Evolutionary conservation across 1,140 invertebrate species (phyloP).

Genomic region (Orchesella cincta): DNA sequence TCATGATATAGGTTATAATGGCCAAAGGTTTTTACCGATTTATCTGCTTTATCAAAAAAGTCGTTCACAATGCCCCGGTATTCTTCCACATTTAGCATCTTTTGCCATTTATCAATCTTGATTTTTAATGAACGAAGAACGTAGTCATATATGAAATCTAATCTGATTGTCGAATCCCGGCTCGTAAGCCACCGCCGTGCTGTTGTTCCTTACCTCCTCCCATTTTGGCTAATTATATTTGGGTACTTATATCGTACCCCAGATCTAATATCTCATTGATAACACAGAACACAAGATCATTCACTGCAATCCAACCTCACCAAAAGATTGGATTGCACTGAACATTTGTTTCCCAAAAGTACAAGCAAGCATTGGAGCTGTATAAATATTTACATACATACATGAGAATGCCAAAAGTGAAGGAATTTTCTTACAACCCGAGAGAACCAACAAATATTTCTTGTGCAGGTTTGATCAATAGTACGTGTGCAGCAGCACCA

Average conservation of each 20-base stretch:
- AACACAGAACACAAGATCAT: background rate
- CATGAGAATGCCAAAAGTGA: too few relatives aligned
- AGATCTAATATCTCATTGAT: background rate
- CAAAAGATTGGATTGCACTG: too few relatives aligned
- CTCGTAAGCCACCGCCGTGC: constrained; percentile 38
- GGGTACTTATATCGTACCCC: too few relatives aligned
- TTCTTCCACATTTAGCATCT: constrained; percentile 81
- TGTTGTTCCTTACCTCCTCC: constrained; percentile 14
- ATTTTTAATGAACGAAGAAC: constrained; percentile 84
- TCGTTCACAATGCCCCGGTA: constrained; percentile 76
- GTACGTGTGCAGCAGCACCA: too few relatives aligned
- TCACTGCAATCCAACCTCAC: background rate
- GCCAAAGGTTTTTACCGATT: constrained; percentile 56
- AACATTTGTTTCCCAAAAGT: too few relatives aligned
- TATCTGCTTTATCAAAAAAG: constrained; percentile 76
- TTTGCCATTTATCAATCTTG: constrained; percentile 88
- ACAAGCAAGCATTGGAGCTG: too few relatives aligned
- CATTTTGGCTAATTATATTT: too few relatives aligned
- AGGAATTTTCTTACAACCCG: too few relatives aligned
- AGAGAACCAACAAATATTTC: too few relatives aligned
- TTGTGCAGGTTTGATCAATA: too few relatives aligned
- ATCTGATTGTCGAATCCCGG: constrained; percentile 66
- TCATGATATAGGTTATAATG: background rate
- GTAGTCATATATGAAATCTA: constrained; percentile 81
- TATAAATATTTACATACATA: too few relatives aligned